Conservation (phyloP, 1,140 invertebrate species). For the Ruditapes philippinarum region DNA sequence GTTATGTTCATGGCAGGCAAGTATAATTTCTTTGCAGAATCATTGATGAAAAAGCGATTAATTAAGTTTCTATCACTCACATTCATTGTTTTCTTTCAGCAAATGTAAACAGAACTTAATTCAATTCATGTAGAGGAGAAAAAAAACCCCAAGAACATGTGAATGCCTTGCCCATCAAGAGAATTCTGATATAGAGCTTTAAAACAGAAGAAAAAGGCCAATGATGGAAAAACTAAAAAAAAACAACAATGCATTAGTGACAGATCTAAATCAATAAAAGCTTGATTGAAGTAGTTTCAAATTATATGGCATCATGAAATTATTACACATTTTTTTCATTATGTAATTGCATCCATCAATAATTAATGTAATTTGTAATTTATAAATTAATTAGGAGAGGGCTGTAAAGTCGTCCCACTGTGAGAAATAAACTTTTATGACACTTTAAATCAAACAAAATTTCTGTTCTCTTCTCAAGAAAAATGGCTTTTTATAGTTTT, state of each 20-base stretch:
- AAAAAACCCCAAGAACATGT: too few relatives aligned
- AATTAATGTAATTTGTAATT: conserved; percentile 62
- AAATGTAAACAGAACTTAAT: too few relatives aligned
- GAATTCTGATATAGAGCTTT: too few relatives aligned
- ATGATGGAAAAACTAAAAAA: too few relatives aligned
- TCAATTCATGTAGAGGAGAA: too few relatives aligned
- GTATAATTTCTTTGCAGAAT: too few relatives aligned
- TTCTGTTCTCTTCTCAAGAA: conserved; percentile 27
- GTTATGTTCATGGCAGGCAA: too few relatives aligned
- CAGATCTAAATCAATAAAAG: conserved; percentile 10
- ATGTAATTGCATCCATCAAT: conserved; percentile 57
- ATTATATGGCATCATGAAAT: conserved; percentile 40
- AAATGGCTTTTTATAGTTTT: background rate
- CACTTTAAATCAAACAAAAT: conserved; percentile 5
- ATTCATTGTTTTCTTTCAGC: too few relatives aligned
- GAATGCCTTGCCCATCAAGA: too few relatives aligned
- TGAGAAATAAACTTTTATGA: conserved; percentile 34
- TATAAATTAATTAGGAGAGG: conserved; percentile 54
- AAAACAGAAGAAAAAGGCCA: too few relatives aligned
- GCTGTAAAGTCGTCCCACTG: background rate
- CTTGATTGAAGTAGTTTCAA: conserved; percentile 42
- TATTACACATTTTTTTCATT: conserved; percentile 55
- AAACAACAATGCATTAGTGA: background rate
- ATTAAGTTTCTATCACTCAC: too few relatives aligned
- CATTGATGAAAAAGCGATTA: too few relatives aligned